Conservation (phyloP, 2,113 vertebrate species). For the Xiphophorus couchianus region DNA sequence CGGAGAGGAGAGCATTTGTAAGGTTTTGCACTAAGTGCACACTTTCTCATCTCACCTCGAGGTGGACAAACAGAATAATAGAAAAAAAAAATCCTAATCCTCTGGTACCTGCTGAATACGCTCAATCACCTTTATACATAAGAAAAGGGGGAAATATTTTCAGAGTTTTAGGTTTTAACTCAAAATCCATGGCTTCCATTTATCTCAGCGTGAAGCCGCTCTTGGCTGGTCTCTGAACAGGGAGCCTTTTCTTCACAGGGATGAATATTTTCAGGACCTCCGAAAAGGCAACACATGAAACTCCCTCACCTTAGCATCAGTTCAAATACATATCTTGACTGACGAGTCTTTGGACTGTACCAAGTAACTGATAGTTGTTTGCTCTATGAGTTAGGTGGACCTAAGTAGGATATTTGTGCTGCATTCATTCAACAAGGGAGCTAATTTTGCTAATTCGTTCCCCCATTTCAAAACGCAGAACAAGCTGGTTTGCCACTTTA, state of each 20-base stretch:
- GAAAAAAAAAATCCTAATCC: constrained; percentile 25
- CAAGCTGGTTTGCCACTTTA: neutral
- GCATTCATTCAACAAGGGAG: neutral
- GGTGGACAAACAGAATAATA: constrained; percentile 23
- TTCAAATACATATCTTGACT: constrained; percentile 10
- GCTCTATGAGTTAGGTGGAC: neutral
- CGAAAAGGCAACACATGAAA: constrained; percentile 28
- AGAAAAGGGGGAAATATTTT: constrained; percentile 20
- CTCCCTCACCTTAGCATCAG: constrained; percentile 12
- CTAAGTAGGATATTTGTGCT: neutral
- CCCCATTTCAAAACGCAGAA: neutral
- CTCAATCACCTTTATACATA: constrained; percentile 38
- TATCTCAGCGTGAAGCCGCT: constrained; percentile 15
- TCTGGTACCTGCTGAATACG: constrained; percentile 21
- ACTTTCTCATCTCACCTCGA: neutral
- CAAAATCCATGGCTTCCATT: constrained; percentile 33
- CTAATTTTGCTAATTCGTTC: neutral
- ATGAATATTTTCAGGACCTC: constrained; percentile 5
- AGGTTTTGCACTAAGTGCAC: constrained; percentile 17
- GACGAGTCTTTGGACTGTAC: neutral
- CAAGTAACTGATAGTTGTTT: neutral
- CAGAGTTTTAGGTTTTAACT: constrained; percentile 45
- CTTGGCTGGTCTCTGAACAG: constrained; percentile 17
- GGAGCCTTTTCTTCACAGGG: constrained; percentile 24
- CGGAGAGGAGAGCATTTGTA: neutral